Evolutionary conservation across 1,140 invertebrate genomes (phyloP).

Genomic region (Tetragonula clypearis): DNA sequence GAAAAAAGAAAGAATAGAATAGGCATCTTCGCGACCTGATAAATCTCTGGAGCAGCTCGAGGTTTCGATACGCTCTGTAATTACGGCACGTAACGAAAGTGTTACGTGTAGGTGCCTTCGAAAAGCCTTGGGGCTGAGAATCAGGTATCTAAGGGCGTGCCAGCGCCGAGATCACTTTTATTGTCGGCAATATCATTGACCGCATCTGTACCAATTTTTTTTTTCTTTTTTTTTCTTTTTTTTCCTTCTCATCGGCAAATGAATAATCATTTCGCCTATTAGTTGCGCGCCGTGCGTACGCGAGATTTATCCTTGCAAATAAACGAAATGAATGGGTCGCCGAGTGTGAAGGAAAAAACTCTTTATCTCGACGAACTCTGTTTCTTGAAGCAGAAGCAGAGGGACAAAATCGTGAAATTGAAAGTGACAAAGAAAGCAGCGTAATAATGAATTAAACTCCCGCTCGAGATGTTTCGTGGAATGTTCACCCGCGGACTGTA

Average conservation of each 20-base stretch:
- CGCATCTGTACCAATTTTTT: constrained; percentile 22
- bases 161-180: constrained; percentile 38
- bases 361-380: background rate
- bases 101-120: constrained; percentile 49
- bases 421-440: background rate
- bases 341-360: too few species aligned
- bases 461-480: too few species aligned
- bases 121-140: constrained; percentile 41
- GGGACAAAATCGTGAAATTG: background rate
- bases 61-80: constrained; percentile 63
- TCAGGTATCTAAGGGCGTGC: constrained; percentile 55
- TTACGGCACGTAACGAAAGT: constrained; percentile 68
- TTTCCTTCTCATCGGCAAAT: constrained; percentile 3
- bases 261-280: constrained; percentile 34
- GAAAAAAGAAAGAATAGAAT: constrained; percentile 21
- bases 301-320: background rate
- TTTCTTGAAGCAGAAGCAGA: background rate
- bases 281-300: background rate
- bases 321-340: background rate
- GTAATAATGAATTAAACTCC: too few species aligned
- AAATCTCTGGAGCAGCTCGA: constrained; percentile 56
- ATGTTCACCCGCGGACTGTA: too few species aligned
- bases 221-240: constrained; percentile 9
- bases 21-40: constrained; percentile 64
- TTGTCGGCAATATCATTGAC: constrained; percentile 40